These are phyloP conservation scores for Triplophysa yarkandensis DNA, from an alignment of 2,797 vertebrate genomes.

Conservation along the genomic window DNA sequence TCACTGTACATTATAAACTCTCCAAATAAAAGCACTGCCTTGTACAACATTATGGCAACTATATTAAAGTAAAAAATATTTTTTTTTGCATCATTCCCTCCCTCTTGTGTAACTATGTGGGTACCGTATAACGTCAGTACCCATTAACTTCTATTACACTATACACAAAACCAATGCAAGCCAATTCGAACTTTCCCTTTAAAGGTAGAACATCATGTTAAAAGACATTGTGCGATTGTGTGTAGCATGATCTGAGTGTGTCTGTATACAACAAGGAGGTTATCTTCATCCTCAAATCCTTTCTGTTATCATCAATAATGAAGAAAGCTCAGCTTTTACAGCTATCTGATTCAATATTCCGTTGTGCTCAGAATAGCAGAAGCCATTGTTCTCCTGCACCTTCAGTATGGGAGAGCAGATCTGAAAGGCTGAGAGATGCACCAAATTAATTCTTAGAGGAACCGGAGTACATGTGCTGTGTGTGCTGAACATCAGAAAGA, in stretches of 20 bases:
- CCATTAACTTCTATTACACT: no score
- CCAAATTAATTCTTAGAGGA: constrained; percentile 34
- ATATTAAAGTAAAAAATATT: no score
- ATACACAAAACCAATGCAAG: no score
- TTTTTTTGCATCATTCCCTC: no score
- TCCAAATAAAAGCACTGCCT: not conserved
- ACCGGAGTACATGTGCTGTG: constrained; percentile 58
- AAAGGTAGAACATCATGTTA: not conserved
- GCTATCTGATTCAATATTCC: constrained; percentile 59
- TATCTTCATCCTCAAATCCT: constrained; percentile 54
- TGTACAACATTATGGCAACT: no score
- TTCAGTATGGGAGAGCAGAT: constrained; percentile 61
- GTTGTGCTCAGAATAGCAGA: constrained; percentile 32
- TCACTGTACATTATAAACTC: constrained; percentile 52
- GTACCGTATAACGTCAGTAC: no score
- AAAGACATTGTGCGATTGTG: not conserved
- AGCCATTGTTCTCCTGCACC: constrained; percentile 52
- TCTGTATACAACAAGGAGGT: constrained; percentile 13
- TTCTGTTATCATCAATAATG: constrained; percentile 71
- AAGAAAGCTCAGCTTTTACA: constrained; percentile 67
- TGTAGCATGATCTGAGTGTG: not conserved
- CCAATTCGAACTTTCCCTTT: no score
- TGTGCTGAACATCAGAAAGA: constrained; percentile 64
- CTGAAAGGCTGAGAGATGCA: constrained; percentile 16
- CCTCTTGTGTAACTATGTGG: no score